A percentile compares a stretch with the other conserved stretches of the same genome.
Evolutionary conservation across 2,888 invertebrate species (phyloP).

Genomic region (Plutella xylostella): DNA sequence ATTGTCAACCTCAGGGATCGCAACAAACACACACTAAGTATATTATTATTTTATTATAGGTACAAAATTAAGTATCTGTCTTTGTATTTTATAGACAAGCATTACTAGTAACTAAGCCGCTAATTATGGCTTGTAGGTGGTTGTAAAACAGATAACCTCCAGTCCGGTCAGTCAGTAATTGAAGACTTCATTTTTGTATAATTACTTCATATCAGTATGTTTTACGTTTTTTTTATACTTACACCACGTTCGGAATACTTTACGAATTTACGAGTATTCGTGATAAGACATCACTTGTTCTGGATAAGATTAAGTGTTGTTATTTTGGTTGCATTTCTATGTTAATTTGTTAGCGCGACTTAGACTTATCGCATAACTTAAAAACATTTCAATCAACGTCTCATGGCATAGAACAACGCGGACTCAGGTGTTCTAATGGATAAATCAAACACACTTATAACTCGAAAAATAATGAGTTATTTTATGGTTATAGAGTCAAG

Average conservation of each 20-base stretch:
- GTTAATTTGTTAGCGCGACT: too few species aligned
- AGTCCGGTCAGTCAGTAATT: slow-evolving; percentile 17
- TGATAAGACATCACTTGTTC: slow-evolving; percentile 25
- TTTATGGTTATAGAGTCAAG: too few species aligned
- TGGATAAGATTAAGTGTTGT: slow-evolving; percentile 37
- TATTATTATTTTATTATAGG: too few species aligned
- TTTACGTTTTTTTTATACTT: slow-evolving; percentile 30
- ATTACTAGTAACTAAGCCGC: slow-evolving; percentile 16
- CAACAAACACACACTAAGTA: slow-evolving; percentile 29
- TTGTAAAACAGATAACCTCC: slow-evolving; percentile 19
- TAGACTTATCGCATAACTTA: too few species aligned
- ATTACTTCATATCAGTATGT: slow-evolving; percentile 38
- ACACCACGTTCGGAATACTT: slow-evolving; percentile 26
- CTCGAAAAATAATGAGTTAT: too few species aligned
- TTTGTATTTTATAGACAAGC: slow-evolving; percentile 9
- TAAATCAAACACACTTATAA: too few species aligned
- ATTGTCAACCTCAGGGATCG: slow-evolving; percentile 49
- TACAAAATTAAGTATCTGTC: slow-evolving; percentile 29
- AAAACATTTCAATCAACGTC: too few species aligned
- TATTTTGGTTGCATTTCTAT: slow-evolving; percentile 27
- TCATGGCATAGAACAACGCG: too few species aligned
- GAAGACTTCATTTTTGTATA: slow-evolving; percentile 32
- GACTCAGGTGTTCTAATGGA: too few species aligned
- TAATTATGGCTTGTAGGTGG: slow-evolving; percentile 18
- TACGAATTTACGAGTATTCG: slow-evolving; percentile 20